Base-by-base conservation (phyloP, 2,797 vertebrate species). In the Parambassis ranga region DNA sequence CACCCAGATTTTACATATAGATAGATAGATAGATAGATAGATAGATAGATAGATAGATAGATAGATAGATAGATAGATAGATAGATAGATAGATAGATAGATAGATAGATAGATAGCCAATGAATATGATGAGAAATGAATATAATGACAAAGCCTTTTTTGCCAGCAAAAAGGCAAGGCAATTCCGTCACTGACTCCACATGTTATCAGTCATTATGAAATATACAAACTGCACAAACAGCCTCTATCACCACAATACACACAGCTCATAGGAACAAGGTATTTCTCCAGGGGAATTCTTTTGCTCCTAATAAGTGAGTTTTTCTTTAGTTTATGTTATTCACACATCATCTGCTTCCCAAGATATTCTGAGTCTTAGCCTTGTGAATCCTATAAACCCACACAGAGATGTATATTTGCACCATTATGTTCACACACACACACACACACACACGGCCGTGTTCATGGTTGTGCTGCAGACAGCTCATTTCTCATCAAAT, bases 401-500 rank as follows among this genome's bases (percentile, higher is more conserved):
- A 47, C 62, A 62, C 47, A 73, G 10, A 37, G 31, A 28, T 2
- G 15, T 26, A 27, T 18, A 30, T 15, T 43, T 39, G 27, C 8
- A 41, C 19, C 33, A 41, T 16, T 10, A 20, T 20, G 11, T 3
- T 10, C 30, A 28, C 20, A 18, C 28, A 18, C 1, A 35, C 6
- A 22, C 28, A 46, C 58, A 18, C 39, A 19, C 52, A 15, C 19
- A 36, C 30, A n/a, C 18, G n/a, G n/a, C n/a, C n/a, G n/a, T n/a
- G n/a, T 33, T 37, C 26, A 55, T 41, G 46, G 50, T 41, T 61
- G 55, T 16, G 56, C 23, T 19, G 19, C 9, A 33, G 48, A 61
- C 60, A 68, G 59, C 62, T 63, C 44, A 68, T 71, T 74, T 56
- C 59, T 81, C 60, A 69, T 57, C 46, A 47, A 63, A 51, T 49